Percentiles rank a stretch among this genome's conserved stretches.
These are phyloP conservation scores for Scartelaos histophorus DNA, from an alignment of 2,113 vertebrate species.

Conservation along the genomic window DNA sequence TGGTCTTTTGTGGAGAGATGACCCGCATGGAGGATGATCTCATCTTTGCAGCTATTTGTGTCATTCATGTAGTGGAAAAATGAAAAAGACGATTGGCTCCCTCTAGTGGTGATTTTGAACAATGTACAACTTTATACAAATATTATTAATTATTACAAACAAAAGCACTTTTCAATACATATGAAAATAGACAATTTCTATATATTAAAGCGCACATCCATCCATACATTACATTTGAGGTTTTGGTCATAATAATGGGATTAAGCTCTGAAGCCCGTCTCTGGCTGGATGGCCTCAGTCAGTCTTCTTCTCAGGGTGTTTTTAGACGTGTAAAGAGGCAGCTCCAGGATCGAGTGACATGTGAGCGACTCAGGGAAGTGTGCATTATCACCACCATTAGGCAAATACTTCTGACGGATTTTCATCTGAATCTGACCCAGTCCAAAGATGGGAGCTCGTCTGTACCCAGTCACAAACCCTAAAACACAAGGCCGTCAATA, in stretches of 20 bases:
- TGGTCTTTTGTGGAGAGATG: conserved; percentile 15
- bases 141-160: neutral
- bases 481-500: neutral
- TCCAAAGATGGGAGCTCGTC: conserved; percentile 59
- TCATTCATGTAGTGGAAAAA: neutral
- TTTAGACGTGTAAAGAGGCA: conserved; percentile 65
- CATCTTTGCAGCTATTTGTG: conserved; percentile 37
- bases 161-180: neutral
- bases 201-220: neutral
- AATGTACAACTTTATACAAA: neutral
- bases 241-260: neutral
- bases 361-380: conserved; percentile 65
- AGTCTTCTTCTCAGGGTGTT: conserved; percentile 67
- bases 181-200: neutral
- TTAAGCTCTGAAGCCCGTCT: conserved; percentile 45
- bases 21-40: conserved; percentile 54
- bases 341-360: conserved; percentile 50
- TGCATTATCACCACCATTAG: conserved; percentile 25
- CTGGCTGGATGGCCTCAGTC: conserved; percentile 61
- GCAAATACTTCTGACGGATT: neutral
- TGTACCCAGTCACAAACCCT: conserved; percentile 79
- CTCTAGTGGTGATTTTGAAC: neutral
- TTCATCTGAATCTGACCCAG: conserved; percentile 58
- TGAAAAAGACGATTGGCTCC: neutral
- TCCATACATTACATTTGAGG: neutral